phyloP scores from a whole-genome alignment of 2,888 invertebrate species.

The Caenorhabditis sp. region DNA sequence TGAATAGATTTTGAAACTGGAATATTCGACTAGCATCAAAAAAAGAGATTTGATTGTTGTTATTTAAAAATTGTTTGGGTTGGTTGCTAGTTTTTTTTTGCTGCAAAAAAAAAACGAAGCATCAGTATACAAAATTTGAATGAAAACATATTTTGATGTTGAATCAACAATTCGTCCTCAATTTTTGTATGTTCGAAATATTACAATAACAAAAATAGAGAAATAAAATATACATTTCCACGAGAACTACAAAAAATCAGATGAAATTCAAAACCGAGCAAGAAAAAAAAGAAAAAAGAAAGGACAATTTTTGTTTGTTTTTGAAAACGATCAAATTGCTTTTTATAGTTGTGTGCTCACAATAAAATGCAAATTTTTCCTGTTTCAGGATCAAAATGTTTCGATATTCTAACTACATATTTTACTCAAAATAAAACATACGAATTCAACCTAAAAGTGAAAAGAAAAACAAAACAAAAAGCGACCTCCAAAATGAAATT shows the following conservation, averaged over 20 bases:
- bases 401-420: neutral
- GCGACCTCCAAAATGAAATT: neutral
- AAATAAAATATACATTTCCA: too few relatives aligned
- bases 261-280: neutral
- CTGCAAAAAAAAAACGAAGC: neutral
- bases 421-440: too few relatives aligned
- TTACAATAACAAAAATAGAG: too few relatives aligned
- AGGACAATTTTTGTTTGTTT: neutral
- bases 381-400: neutral
- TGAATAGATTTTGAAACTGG: neutral
- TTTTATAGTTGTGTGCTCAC: constrained; percentile 1
- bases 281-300: neutral
- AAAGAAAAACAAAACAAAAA: neutral
- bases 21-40: neutral
- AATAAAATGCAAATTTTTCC: neutral
- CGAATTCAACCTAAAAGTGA: neutral
- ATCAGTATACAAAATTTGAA: neutral
- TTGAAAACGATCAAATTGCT: neutral
- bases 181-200: too few relatives aligned
- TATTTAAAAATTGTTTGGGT: neutral
- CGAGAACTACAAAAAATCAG: neutral
- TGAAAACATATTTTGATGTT: neutral
- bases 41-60: neutral
- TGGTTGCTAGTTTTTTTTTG: neutral
- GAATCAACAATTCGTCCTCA: too few relatives aligned